A percentile compares a stretch with the other conserved stretches of the same genome.
These are phyloP conservation scores for Copsychus sechellarum DNA, from an alignment of 2,113 vertebrate species.

Conservation along the genomic window DNA sequence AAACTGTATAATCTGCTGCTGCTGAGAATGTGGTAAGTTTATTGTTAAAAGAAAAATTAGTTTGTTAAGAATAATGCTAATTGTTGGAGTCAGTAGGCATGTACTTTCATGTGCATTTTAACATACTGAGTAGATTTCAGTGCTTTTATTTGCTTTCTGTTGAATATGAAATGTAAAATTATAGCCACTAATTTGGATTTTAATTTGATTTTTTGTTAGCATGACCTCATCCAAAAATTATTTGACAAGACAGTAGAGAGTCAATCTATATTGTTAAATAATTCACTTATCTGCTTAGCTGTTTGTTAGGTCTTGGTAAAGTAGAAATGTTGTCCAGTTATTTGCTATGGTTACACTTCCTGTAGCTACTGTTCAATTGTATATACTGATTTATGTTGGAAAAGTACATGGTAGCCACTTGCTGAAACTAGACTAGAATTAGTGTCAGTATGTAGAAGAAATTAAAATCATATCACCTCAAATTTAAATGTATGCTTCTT, in stretches of 20 bases:
- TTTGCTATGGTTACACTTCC: not conserved
- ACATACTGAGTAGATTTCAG: not conserved
- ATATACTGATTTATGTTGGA: not conserved
- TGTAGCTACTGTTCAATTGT: not conserved
- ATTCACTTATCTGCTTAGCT: not conserved
- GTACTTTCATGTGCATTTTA: not conserved
- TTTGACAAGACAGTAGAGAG: not conserved
- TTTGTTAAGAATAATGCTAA: not conserved
- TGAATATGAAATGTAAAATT: not conserved
- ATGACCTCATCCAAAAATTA: not conserved
- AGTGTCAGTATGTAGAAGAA: not conserved
- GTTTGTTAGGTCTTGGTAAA: not conserved
- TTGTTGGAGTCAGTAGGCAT: not conserved
- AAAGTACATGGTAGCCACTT: not conserved
- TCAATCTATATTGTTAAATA: not conserved
- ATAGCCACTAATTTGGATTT: not conserved
- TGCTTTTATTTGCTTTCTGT: not conserved
- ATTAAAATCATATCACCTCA: not conserved
- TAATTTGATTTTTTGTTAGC: not conserved
- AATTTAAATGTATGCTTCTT: not conserved
- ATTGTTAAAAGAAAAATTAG: not conserved
- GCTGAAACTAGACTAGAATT: not conserved
- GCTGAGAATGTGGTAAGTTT: constrained; percentile 88
- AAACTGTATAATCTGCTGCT: constrained; percentile 96
- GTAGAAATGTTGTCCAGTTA: not conserved